These are phyloP conservation scores for Parazoanthus darwini DNA, from an alignment of 92 coral and sea anemone genomes.

Conservation along the genomic window DNA sequence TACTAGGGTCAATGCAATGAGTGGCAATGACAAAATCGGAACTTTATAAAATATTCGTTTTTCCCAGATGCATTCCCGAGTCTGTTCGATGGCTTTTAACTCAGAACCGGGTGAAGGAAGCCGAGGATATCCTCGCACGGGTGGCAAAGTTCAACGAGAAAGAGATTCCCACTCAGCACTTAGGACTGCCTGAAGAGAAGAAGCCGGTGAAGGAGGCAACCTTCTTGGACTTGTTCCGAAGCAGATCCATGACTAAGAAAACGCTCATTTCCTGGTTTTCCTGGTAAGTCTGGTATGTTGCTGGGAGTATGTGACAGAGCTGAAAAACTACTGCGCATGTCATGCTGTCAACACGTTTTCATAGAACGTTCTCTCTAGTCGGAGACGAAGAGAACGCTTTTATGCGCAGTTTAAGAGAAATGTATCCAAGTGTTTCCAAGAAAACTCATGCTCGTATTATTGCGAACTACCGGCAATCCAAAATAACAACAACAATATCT, in stretches of 20 bases:
- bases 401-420: background rate
- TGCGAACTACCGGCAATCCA: too few relatives aligned
- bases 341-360: background rate
- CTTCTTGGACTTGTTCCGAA: constrained; percentile 80
- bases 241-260: constrained; percentile 76
- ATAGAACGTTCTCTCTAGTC: background rate
- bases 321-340: background rate
- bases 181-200: constrained; percentile 78
- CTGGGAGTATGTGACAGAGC: background rate
- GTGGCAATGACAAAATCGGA: too few relatives aligned
- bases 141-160: constrained; percentile 87
- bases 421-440: background rate
- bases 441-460: too few relatives aligned
- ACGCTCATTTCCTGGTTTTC: constrained; percentile 91
- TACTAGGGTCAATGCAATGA: too few relatives aligned
- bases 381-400: background rate
- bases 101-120: constrained; percentile 64
- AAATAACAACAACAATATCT: too few relatives aligned
- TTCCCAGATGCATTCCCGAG: constrained; percentile 80
- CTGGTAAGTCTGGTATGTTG: constrained; percentile 60
- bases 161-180: constrained; percentile 59
- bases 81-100: constrained; percentile 89
- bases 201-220: constrained; percentile 56
- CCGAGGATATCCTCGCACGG: constrained; percentile 62
- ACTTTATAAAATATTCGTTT: background rate